Evolutionary conservation across 2,888 invertebrate genomes (phyloP).

Genomic region (Sphaerophoria rueppellii): DNA sequence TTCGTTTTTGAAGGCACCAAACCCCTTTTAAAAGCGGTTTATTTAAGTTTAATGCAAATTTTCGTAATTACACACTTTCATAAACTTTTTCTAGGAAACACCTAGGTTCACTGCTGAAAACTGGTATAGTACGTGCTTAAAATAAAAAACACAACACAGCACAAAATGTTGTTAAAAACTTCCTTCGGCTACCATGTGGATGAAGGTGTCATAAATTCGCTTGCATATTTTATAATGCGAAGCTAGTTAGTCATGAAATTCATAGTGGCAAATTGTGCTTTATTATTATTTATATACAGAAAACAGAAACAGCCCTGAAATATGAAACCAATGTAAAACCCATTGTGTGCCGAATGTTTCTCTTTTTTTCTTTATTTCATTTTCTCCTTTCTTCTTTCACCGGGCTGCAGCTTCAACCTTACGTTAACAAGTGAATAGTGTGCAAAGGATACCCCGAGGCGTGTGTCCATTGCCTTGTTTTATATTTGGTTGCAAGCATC

Average conservation of each 20-base stretch:
- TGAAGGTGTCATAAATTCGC: conserved; percentile 24
- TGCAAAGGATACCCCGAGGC: conserved; percentile 28
- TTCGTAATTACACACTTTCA: conserved; percentile 23
- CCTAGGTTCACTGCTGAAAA: background rate
- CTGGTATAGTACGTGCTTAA: background rate
- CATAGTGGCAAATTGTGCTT: conserved; percentile 45
- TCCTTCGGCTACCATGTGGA: conserved; percentile 1
- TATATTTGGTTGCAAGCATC: conserved; percentile 44
- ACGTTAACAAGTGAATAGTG: conserved; percentile 36
- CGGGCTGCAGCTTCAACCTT: conserved; percentile 36
- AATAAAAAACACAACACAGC: background rate
- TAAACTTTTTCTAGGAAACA: background rate
- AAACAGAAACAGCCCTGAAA: conserved; percentile 22
- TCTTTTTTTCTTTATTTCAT: conserved; percentile 25
- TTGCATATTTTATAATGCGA: conserved; percentile 47
- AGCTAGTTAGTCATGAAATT: conserved; percentile 36
- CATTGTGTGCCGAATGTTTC: conserved; percentile 23
- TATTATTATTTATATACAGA: conserved; percentile 40
- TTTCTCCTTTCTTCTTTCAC: conserved; percentile 2
- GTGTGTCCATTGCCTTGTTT: conserved; percentile 48
- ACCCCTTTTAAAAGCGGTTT: background rate
- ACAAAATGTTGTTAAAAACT: conserved; percentile 10
- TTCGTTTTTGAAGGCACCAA: background rate
- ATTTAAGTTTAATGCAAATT: conserved; percentile 22
- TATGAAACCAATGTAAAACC: conserved; percentile 40